Base-by-base conservation (phyloP, 92 coral and sea anemone species). In the Scolanthus callimorphus region DNA sequence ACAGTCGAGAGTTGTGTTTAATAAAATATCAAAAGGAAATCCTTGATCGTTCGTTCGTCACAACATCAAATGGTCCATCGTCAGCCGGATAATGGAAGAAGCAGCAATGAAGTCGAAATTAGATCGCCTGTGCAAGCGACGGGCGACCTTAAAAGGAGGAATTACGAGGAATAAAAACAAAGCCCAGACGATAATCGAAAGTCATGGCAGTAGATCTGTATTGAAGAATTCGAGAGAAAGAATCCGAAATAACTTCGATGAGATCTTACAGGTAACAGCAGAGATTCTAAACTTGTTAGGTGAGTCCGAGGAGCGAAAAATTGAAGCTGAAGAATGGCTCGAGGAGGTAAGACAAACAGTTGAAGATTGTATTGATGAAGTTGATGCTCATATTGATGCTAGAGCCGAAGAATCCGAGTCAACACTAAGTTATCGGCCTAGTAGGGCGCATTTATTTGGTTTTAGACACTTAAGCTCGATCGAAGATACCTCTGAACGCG, bases 121-220 rank as follows among this genome's bases (percentile, higher is more conserved):
- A n/a, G n/a, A n/a, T n/a, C n/a, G n/a, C 31, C 39, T 29, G 60
- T 25, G 20, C 27, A 54, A 34, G 38, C 30, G 67, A 60, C 38
- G 67, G 25, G 73, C 29, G 27, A 30, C 63, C 17, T 65, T 71
- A 13, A 71, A 71, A 71, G 70, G 29, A 19, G 62, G 39, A 20
- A 30, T 51, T 20, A 71, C 71, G 15, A 22, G 62, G 34, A 73
- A 63, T 23, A 26, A 20, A 29, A 53, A 26, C 47, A 73, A 63
- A 38, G 80, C 65, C 1, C 6, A 53, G 21, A 48, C 34, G 1
- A 41, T 63, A 9, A 47, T 70, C 23, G 59, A 25, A 45, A 45
- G 23, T 20, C 9, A 1, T 6, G 78, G 78, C 22, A 60, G 78
- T 39, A 48, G 55, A 51, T 60, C 78, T 24, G 70, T 71, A 3